Evolutionary conservation across 1,140 invertebrate species (phyloP).

Genomic region (Agrypnia vestita): DNA sequence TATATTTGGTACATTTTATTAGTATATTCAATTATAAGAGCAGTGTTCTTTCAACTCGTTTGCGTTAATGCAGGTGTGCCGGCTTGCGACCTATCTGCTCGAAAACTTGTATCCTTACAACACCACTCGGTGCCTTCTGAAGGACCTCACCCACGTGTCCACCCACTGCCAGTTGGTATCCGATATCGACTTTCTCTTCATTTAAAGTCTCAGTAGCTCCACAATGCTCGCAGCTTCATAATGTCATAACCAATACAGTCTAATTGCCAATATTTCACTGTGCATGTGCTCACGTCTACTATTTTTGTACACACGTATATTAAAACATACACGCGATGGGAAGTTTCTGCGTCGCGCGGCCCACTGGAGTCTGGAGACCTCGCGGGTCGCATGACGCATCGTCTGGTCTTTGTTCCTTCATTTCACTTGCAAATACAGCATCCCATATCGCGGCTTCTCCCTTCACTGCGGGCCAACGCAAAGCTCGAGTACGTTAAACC

Average conservation of each 20-base stretch:
- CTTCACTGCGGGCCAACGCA: slow-evolving; percentile 26
- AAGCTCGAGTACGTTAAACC: background rate
- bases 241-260: background rate
- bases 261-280: background rate
- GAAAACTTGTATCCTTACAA: slow-evolving; percentile 4
- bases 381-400: slow-evolving; percentile 17
- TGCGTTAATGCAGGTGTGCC: too few relatives aligned
- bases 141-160: slow-evolving; percentile 20
- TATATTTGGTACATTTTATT: too few relatives aligned
- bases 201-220: slow-evolving; percentile 9
- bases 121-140: slow-evolving; percentile 7
- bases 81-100: too few relatives aligned
- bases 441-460: slow-evolving; percentile 3
- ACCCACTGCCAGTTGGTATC: slow-evolving; percentile 11
- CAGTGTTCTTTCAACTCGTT: too few relatives aligned
- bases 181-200: slow-evolving; percentile 16
- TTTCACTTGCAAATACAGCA: slow-evolving; percentile 29
- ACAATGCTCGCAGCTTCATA: background rate
- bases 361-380: slow-evolving; percentile 13
- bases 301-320: background rate
- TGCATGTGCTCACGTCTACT: background rate
- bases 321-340: background rate
- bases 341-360: slow-evolving; percentile 1
- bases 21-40: too few relatives aligned
- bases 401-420: slow-evolving; percentile 25